Conservation (phyloP, 35 echinoderm and acorn worm species). For the Apostichopus californicus region DNA sequence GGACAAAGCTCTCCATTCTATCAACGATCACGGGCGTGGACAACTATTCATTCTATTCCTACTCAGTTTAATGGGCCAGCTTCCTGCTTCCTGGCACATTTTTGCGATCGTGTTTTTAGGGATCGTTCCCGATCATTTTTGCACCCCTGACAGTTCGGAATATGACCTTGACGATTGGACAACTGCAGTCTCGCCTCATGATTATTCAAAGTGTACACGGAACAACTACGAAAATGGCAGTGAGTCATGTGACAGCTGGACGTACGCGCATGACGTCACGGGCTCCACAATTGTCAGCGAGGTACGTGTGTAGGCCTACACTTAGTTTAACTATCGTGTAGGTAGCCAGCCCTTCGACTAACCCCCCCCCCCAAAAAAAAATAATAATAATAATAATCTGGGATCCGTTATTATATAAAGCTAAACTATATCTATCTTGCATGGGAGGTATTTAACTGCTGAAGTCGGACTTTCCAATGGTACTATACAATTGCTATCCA, state of each 20-base stretch:
- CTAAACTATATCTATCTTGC: too few relatives aligned
- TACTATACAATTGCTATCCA: too few relatives aligned
- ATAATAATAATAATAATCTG: too few relatives aligned
- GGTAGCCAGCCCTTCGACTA: too few relatives aligned
- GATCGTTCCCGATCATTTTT: neutral
- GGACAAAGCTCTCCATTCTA: neutral
- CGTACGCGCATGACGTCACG: neutral
- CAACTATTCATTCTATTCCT: conserved; percentile 11
- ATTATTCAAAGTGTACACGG: neutral
- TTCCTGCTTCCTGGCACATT: conserved; percentile 46
- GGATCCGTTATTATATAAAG: too few relatives aligned
- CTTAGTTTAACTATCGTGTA: too few relatives aligned
- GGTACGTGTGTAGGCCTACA: neutral
- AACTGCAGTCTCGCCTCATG: neutral
- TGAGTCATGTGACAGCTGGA: neutral
- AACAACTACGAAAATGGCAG: neutral
- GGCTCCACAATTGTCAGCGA: conserved; percentile 35
- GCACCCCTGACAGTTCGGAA: neutral
- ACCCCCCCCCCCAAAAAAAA: too few relatives aligned
- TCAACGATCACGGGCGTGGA: conserved; percentile 4
- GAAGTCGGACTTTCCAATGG: too few relatives aligned
- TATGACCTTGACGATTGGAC: neutral
- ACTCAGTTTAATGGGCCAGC: conserved; percentile 6
- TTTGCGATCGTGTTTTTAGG: conserved; percentile 38
- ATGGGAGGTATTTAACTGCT: too few relatives aligned